Evolutionary conservation across 2,113 vertebrate genomes (phyloP).

Genomic region (Bambusicola thoracicus): DNA sequence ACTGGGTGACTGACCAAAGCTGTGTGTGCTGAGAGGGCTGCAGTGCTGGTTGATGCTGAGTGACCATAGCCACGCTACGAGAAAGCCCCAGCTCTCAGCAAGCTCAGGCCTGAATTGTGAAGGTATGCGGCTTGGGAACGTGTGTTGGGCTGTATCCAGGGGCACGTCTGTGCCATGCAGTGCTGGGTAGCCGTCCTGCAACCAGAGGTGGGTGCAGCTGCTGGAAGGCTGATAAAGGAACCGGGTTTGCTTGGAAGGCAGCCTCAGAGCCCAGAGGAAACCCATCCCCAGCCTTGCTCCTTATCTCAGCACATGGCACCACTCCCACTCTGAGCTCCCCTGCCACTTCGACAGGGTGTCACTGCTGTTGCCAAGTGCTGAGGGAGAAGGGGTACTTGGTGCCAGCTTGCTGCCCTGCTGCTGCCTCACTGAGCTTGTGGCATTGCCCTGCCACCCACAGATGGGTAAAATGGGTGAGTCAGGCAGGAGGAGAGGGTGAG

Average conservation of each 20-base stretch:
- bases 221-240: not conserved
- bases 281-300: not conserved
- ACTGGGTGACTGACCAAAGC: not conserved
- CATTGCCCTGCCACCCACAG: rapidly evolving
- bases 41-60: not conserved
- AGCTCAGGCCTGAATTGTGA: not conserved
- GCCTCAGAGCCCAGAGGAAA: not conserved
- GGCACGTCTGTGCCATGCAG: not conserved
- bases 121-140: not conserved
- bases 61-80: rapidly evolving
- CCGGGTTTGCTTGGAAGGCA: not conserved
- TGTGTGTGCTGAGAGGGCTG: not conserved
- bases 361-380: not conserved
- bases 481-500: not conserved
- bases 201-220: not conserved
- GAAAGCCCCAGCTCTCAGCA: not conserved
- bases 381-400: rapidly evolving
- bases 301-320: not conserved
- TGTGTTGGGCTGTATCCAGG: not conserved
- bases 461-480: not conserved
- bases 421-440: not conserved
- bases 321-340: not conserved
- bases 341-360: rapidly evolving
- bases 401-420: not conserved
- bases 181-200: not conserved